These are phyloP conservation scores for Andricus curvator DNA, from an alignment of 2,888 invertebrate species.

Conservation along the genomic window DNA sequence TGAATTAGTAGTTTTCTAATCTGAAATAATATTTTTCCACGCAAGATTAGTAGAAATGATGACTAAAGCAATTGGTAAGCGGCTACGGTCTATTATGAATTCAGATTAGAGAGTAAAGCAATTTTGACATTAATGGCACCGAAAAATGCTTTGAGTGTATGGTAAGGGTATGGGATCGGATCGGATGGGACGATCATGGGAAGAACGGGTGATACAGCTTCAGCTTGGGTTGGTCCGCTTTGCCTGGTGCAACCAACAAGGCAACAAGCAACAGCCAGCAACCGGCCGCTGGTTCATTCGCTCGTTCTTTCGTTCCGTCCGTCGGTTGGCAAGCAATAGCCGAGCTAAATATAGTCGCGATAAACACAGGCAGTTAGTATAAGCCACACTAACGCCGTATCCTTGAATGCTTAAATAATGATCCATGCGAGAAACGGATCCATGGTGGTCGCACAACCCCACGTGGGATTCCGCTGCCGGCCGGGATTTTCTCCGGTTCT, in stretches of 20 bases:
- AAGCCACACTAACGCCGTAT: slow-evolving; percentile 62
- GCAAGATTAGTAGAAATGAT: no score
- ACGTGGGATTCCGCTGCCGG: slow-evolving; percentile 61
- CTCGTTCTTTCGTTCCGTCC: slow-evolving; percentile 53
- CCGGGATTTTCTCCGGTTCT: slow-evolving; percentile 36
- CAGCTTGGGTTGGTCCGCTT: not conserved
- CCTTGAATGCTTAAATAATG: slow-evolving; percentile 60
- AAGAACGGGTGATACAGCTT: slow-evolving; percentile 42
- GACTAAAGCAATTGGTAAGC: no score
- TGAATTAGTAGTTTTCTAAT: no score
- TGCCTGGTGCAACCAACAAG: slow-evolving; percentile 4
- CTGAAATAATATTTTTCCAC: no score
- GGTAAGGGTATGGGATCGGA: not conserved
- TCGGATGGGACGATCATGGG: slow-evolving; percentile 30
- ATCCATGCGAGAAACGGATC: slow-evolving; percentile 52
- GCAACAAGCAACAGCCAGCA: not conserved
- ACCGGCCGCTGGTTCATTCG: slow-evolving; percentile 42
- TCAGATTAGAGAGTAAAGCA: no score
- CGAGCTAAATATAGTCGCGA: slow-evolving; percentile 74
- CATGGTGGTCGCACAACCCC: slow-evolving; percentile 62
- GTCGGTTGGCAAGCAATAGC: slow-evolving; percentile 72
- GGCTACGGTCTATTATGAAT: no score
- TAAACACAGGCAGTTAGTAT: slow-evolving; percentile 74
- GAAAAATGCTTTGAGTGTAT: not conserved
- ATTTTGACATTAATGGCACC: no score